Base-by-base conservation (phyloP, 1,140 invertebrate genomes). In the Proctacanthus coquilletti region DNA sequence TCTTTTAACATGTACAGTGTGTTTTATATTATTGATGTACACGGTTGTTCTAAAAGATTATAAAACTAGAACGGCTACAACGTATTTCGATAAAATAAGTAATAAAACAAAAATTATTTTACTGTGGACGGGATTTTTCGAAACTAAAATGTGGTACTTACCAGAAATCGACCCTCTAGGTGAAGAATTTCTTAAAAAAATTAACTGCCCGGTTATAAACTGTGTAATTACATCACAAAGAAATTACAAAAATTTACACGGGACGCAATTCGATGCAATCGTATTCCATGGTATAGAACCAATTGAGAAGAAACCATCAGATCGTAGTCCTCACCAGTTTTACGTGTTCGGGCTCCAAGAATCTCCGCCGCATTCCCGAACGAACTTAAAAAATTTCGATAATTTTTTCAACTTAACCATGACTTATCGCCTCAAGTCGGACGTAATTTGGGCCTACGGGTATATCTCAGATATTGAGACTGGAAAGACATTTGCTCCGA, bases 361-460 rank as follows among this genome's bases (percentile, higher is more conserved):
- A 45, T 50, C 62, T 0, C 56, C 61, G 9, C 47, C 48, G 0
- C 53, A 60, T 43, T 55, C 51, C 1, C 53, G 52, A 21, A 49
- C 52, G 19, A 42, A 44, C 1, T 32, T 54, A 17, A 36, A 35
- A 18, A 45, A 49, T 23, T 48, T 59, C 19, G 38, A 36, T 9
- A 21, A 43, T 3, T 56, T 60, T 31, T 64, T 72, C 31, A 75
- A 77, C 47, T 63, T 72, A 51, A 75, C 72, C 4, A 70, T 65
- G 45, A 67, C 64, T 11, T 75, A 77, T 51, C 55, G 76, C 13
- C 48, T 65, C 17, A 76, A 77, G 48, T 75, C 72, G 15, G 74
- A 75, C 44, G 63, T 78, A 18, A 57, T 69, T 0, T 61, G 69
- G 35, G 69, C 72, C n/a, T 79, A 79, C 44, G 69, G 64, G 14